phyloP scores from a whole-genome alignment of 2,797 vertebrate genomes.

The Esox masquinongy region DNA sequence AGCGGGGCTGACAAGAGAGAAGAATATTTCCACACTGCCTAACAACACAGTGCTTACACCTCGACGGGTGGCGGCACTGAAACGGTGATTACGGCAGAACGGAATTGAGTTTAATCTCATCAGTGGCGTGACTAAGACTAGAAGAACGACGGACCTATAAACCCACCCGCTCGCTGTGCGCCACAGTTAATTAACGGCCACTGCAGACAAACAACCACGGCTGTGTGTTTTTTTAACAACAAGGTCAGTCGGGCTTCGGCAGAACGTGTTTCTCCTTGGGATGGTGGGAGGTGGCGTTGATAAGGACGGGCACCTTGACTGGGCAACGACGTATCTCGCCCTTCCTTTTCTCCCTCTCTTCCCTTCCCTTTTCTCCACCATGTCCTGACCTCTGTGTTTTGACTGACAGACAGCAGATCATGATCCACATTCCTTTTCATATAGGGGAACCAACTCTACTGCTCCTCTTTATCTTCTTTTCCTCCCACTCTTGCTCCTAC shows the following conservation, averaged over 20 bases:
- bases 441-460: neutral
- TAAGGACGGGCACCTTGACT: neutral
- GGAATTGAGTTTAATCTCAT: slow-evolving; percentile 47
- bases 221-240: slow-evolving; percentile 23
- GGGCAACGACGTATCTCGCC: neutral
- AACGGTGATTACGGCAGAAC: slow-evolving; percentile 40
- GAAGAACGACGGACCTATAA: slow-evolving; percentile 44
- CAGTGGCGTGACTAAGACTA: slow-evolving; percentile 45
- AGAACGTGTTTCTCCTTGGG: neutral
- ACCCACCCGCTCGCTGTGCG: slow-evolving; percentile 30
- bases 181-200: slow-evolving; percentile 40
- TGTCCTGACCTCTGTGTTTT: no score
- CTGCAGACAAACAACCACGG: slow-evolving; percentile 8
- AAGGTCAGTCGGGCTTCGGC: slow-evolving; percentile 37
- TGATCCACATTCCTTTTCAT: neutral
- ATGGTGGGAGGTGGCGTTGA: neutral
- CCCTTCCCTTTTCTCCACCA: no score
- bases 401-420: no score
- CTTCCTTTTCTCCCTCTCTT: neutral
- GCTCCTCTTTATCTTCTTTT: neutral
- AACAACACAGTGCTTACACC: slow-evolving; percentile 22
- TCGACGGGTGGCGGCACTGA: slow-evolving; percentile 5
- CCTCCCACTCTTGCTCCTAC: no score
- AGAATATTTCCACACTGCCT: slow-evolving; percentile 14
- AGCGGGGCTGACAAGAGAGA: neutral